phyloP scores from a whole-genome alignment of 2,797 vertebrate genomes.

The Tadarida brasiliensis region DNA sequence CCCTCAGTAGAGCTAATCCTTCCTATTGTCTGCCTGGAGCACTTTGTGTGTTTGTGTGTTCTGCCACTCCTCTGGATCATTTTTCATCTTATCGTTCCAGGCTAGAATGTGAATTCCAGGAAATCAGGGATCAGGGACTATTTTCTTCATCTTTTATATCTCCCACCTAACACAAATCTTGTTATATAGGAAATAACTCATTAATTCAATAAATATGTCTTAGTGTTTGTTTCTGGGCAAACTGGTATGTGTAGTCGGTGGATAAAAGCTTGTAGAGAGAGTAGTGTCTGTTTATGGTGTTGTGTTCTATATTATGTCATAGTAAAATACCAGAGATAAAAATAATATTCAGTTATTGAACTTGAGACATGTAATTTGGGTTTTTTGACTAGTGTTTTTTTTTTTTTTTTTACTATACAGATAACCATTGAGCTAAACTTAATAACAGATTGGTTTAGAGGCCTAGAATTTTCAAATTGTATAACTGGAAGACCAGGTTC shows the following conservation, averaged over 20 bases:
- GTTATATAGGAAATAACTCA: neutral
- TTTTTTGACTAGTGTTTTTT: conserved; percentile 14
- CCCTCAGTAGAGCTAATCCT: neutral
- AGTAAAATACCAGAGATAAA: conserved; percentile 54
- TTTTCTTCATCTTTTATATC: neutral
- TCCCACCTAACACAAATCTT: neutral
- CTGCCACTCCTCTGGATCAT: neutral
- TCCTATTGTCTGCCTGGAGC: neutral
- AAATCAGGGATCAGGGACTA: neutral
- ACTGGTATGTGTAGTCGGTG: neutral
- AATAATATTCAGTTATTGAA: conserved; percentile 26
- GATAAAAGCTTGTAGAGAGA: conserved; percentile 5
- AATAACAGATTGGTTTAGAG: conserved; percentile 42
- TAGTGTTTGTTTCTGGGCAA: conserved; percentile 19
- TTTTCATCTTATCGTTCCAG: neutral
- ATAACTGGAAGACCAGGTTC: conserved; percentile 42
- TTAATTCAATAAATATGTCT: conserved; percentile 20
- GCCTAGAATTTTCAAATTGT: conserved; percentile 49
- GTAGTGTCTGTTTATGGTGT: conserved; percentile 38
- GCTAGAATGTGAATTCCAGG: neutral
- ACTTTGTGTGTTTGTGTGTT: neutral
- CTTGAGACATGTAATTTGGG: conserved; percentile 61
- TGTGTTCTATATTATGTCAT: conserved; percentile 50
- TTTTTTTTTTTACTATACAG: conserved; percentile 1
- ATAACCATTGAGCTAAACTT: conserved; percentile 38